Evolutionary conservation across 1,140 invertebrate genomes (phyloP).

Genomic region (Gonioctena quinquepunctata): DNA sequence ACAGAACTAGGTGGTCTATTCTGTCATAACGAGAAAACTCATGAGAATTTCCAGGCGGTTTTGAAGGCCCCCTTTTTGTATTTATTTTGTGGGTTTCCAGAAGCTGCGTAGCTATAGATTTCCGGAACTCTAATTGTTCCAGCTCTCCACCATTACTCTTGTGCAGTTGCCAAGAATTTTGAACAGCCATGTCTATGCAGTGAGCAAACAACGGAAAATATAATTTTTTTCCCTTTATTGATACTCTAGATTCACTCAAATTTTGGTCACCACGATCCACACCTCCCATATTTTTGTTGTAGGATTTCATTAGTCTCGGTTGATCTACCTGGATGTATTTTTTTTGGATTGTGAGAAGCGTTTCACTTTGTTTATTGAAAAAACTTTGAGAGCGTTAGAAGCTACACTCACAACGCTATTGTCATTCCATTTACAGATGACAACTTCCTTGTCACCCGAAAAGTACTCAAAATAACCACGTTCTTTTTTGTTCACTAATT

Average conservation of each 20-base stretch:
- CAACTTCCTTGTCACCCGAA: slow-evolving; percentile 15
- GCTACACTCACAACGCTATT: slow-evolving; percentile 11
- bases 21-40: slow-evolving; percentile 6
- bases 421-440: slow-evolving; percentile 20
- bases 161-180: slow-evolving; percentile 49
- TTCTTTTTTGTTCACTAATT: slow-evolving; percentile 28
- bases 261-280: slow-evolving; percentile 38
- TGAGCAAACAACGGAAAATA: slow-evolving; percentile 35
- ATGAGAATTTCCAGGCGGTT: not conserved
- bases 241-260: slow-evolving; percentile 30
- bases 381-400: slow-evolving; percentile 21
- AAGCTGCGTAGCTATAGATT: slow-evolving; percentile 8
- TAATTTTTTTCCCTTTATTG: slow-evolving; percentile 42
- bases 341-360: slow-evolving; percentile 34
- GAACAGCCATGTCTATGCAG: slow-evolving; percentile 30
- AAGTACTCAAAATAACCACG: slow-evolving; percentile 21
- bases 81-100: slow-evolving; percentile 17
- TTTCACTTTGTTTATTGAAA: not conserved
- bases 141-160: slow-evolving; percentile 10
- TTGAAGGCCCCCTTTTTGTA: not conserved
- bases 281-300: slow-evolving; percentile 41
- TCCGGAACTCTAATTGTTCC: slow-evolving; percentile 14
- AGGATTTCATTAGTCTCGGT: slow-evolving; percentile 36
- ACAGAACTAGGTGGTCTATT: slow-evolving; percentile 6
- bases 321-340: slow-evolving; percentile 31